Percentiles rank a stretch among this genome's conserved stretches.
Conservation (phyloP, 2,797 vertebrate genomes). For the Gymnothorax reevesii region DNA sequence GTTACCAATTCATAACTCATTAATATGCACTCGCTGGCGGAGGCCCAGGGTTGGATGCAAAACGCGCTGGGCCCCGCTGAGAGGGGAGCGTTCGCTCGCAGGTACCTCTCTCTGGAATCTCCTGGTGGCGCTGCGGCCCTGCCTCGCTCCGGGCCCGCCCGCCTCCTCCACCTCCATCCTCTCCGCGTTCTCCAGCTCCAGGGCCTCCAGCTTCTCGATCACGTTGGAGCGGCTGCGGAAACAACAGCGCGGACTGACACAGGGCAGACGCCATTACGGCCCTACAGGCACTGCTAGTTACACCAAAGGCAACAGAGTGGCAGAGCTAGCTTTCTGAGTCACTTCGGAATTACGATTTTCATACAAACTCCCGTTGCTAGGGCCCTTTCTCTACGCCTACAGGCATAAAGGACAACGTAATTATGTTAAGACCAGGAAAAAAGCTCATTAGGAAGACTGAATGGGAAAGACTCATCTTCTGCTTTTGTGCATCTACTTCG, state of each 20-base stretch:
- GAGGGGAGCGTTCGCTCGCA: no score
- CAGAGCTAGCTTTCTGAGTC: not conserved
- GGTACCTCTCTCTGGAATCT: constrained; percentile 71
- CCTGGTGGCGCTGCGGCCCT: constrained; percentile 76
- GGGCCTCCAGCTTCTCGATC: constrained; percentile 81
- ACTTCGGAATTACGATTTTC: not conserved
- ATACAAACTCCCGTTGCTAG: not conserved
- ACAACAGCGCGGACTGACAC: not conserved
- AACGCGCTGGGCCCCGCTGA: not conserved
- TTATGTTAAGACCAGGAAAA: not conserved
- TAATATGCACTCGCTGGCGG: not conserved
- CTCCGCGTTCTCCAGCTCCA: constrained; percentile 79
- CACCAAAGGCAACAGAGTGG: not conserved
- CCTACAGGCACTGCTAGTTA: not conserved
- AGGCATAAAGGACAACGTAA: not conserved
- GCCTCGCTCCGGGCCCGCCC: constrained; percentile 55
- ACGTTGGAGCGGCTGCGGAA: constrained; percentile 72
- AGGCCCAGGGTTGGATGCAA: not conserved
- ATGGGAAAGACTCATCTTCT: not conserved
- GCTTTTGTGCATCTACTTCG: not conserved
- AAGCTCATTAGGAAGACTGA: not conserved
- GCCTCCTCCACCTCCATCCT: constrained; percentile 77
- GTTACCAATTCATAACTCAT: not conserved
- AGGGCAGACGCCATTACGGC: not conserved
- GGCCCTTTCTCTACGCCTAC: not conserved